Conservation (phyloP, 1,140 invertebrate species). For the Drosophila mojavensis region DNA sequence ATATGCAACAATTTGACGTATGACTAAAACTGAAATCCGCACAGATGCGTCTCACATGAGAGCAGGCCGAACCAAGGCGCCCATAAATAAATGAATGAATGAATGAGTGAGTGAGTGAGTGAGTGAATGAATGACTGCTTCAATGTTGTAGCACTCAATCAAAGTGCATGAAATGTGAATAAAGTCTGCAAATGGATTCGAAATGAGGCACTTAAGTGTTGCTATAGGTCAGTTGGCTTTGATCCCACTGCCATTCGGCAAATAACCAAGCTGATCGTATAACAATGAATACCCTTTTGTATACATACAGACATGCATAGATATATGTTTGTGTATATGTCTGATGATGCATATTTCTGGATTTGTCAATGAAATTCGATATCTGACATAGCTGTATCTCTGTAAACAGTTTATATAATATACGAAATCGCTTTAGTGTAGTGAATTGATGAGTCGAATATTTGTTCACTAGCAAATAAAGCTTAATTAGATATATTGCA, state of each 20-base stretch:
- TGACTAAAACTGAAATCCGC: slow-evolving; percentile 60
- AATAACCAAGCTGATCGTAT: not conserved
- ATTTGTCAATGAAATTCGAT: too few relatives aligned
- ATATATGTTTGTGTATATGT: too few relatives aligned
- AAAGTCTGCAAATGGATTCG: slow-evolving; percentile 28
- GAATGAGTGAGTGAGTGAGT: not conserved
- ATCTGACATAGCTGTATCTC: too few relatives aligned
- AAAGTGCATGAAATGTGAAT: slow-evolving; percentile 27
- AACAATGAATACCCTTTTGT: too few relatives aligned
- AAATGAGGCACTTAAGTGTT: slow-evolving; percentile 22
- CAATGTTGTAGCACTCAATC: slow-evolving; percentile 36
- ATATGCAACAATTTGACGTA: slow-evolving; percentile 79
- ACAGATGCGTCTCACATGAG: slow-evolving; percentile 66
- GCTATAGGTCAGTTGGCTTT: slow-evolving; percentile 33
- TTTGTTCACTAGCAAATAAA: too few relatives aligned
- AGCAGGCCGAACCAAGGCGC: slow-evolving; percentile 4
- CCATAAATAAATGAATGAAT: not conserved
- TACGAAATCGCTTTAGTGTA: too few relatives aligned
- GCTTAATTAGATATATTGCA: too few relatives aligned
- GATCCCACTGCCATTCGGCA: slow-evolving; percentile 16
- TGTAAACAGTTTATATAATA: too few relatives aligned
- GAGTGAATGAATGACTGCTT: not conserved
- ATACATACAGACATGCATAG: too few relatives aligned
- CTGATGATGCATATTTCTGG: too few relatives aligned
- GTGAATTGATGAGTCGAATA: too few relatives aligned